phyloP scores from a whole-genome alignment of 2,888 invertebrate genomes.

The Mythimna pallens region DNA sequence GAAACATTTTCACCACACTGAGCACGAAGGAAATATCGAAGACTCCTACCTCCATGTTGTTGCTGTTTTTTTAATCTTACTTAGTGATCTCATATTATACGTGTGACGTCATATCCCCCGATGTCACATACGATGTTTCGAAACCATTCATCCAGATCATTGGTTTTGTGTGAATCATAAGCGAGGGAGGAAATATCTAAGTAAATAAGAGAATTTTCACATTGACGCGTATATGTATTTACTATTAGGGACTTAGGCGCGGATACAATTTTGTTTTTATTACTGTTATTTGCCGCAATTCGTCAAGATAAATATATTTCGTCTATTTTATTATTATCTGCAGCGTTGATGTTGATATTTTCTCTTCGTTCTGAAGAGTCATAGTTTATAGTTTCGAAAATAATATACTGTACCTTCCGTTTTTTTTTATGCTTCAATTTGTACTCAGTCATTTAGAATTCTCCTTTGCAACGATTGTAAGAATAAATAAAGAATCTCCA shows the following conservation, averaged over 20 bases:
- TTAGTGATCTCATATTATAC: constrained; percentile 65
- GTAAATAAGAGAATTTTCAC: constrained; percentile 47
- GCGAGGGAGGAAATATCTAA: constrained; percentile 44
- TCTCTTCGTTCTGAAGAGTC: not conserved
- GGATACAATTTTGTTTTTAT: constrained; percentile 51
- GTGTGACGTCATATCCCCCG: constrained; percentile 51
- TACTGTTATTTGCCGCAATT: constrained; percentile 38
- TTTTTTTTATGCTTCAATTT: not conserved
- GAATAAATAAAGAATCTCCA: not conserved
- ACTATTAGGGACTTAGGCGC: constrained; percentile 24
- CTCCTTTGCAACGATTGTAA: not conserved
- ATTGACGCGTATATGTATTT: constrained; percentile 45
- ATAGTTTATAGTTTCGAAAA: constrained; percentile 5
- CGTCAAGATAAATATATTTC: constrained; percentile 34
- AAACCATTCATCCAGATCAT: constrained; percentile 64
- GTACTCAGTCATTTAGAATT: not conserved
- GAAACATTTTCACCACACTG: constrained; percentile 50
- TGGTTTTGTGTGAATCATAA: constrained; percentile 55
- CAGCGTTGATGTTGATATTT: constrained; percentile 32
- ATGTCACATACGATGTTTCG: constrained; percentile 56
- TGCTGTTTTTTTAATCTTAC: constrained; percentile 71
- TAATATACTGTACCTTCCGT: not conserved
- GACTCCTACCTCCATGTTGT: constrained; percentile 48
- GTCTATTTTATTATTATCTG: constrained; percentile 27
- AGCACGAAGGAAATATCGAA: constrained; percentile 62